phyloP scores from a whole-genome alignment of 2,888 invertebrate genomes.

The Spilarctia lutea region DNA sequence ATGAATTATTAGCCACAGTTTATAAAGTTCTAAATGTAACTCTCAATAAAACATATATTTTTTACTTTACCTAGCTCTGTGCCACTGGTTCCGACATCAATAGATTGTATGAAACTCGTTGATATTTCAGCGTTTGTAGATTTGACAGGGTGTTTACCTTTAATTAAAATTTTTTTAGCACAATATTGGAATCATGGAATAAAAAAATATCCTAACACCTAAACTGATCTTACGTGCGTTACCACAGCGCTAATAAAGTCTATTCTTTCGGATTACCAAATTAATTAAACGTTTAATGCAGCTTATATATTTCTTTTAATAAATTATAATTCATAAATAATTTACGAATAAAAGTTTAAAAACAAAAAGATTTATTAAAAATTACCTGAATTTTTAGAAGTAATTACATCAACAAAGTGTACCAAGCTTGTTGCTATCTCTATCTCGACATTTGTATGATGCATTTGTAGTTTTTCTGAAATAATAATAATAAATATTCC shows the following conservation, averaged over 20 bases:
- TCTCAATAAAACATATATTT: neutral
- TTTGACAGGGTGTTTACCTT: neutral
- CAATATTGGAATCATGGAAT: neutral
- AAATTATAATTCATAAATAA: too few relatives aligned
- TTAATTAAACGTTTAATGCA: too few relatives aligned
- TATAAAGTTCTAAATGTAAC: neutral
- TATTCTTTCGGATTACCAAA: too few relatives aligned
- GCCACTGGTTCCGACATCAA: neutral
- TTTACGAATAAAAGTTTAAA: neutral
- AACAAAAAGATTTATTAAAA: neutral
- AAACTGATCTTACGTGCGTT: too few relatives aligned
- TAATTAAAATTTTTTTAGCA: neutral
- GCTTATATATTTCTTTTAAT: too few relatives aligned
- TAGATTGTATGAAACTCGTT: neutral
- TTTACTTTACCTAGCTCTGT: slow-evolving; percentile 5
- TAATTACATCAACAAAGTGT: neutral
- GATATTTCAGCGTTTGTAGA: neutral
- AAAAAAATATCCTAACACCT: too few relatives aligned
- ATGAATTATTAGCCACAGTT: neutral
- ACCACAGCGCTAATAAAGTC: too few relatives aligned
- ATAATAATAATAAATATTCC: too few relatives aligned
- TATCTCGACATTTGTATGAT: neutral
- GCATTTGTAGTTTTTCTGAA: neutral
- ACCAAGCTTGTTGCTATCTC: neutral
- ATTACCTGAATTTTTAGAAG: neutral